Conservation (phyloP, 2,888 invertebrate species). For the Drosophila aldrichi region DNA sequence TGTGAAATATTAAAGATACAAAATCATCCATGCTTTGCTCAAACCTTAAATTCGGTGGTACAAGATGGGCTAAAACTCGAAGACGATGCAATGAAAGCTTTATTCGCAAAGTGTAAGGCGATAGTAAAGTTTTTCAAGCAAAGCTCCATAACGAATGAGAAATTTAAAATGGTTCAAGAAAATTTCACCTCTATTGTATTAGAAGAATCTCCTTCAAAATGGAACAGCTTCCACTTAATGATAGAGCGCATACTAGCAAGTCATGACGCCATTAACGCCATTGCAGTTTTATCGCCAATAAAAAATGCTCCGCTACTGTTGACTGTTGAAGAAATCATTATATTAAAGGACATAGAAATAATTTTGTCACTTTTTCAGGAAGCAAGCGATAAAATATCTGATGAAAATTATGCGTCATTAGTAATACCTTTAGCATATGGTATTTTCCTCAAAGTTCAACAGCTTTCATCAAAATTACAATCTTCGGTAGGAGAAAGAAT, state of each 20-base stretch:
- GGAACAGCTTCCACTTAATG: neutral
- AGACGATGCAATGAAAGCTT: neutral
- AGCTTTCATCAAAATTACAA: slow-evolving; percentile 9
- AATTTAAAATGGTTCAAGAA: neutral
- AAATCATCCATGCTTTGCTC: neutral
- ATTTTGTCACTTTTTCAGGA: slow-evolving; percentile 17
- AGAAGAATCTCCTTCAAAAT: neutral
- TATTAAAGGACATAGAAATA: no score
- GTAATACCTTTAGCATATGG: slow-evolving; percentile 24
- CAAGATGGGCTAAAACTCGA: neutral
- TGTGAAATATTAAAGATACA: neutral
- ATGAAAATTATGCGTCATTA: slow-evolving; percentile 20
- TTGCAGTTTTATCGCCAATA: no score
- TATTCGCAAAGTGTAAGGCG: neutral
- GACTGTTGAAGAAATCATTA: no score
- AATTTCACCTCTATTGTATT: neutral
- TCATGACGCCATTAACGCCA: no score
- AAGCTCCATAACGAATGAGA: neutral
- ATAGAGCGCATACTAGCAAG: neutral
- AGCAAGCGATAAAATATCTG: slow-evolving; percentile 12
- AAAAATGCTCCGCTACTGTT: no score
- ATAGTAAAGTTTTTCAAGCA: neutral
- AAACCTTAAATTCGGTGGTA: neutral
- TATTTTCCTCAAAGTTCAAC: slow-evolving; percentile 14
- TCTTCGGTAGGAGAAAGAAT: slow-evolving; percentile 2